A percentile compares a stretch with the other conserved stretches of the same genome.
phyloP scores from a whole-genome alignment of 2,888 invertebrate species.

The Mechanitis mazaeus region DNA sequence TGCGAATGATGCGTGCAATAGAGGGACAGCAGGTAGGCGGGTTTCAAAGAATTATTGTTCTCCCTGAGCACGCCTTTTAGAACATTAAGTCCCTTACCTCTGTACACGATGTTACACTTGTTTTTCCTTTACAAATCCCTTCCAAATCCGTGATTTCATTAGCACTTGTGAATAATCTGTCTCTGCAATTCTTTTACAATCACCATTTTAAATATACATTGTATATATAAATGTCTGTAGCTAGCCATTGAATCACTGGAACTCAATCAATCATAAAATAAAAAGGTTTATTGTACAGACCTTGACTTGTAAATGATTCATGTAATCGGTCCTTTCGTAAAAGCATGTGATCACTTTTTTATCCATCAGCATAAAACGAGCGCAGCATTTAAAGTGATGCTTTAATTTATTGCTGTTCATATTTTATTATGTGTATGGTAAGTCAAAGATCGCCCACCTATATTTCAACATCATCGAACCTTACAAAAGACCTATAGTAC shows the following conservation, averaged over 20 bases:
- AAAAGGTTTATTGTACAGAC: conserved; percentile 17
- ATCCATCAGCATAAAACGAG: conserved; percentile 25
- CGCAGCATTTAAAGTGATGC: conserved; percentile 27
- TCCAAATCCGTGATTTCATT: conserved; percentile 55
- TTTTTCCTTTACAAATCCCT: conserved; percentile 33
- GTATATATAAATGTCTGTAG: conserved; percentile 33
- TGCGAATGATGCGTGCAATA: conserved; percentile 96
- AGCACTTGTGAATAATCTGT: conserved; percentile 75
- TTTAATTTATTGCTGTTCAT: conserved; percentile 26
- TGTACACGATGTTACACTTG: conserved; percentile 52
- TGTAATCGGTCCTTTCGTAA: conserved; percentile 26
- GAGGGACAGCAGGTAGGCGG: conserved; percentile 97
- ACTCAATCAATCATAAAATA: conserved; percentile 20
- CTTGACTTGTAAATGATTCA: conserved; percentile 28
- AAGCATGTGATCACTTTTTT: conserved; percentile 27
- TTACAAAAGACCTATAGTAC: conserved; percentile 43
- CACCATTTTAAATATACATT: conserved; percentile 31
- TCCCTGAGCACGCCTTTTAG: conserved; percentile 66
- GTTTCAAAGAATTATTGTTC: conserved; percentile 54
- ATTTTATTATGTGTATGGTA: conserved; percentile 28
- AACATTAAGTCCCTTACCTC: conserved; percentile 58
- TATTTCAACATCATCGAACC: conserved; percentile 36
- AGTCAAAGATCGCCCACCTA: conserved; percentile 31
- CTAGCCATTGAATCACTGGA: conserved; percentile 26
- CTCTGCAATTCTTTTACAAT: conserved; percentile 38